Evolutionary conservation across 2,888 invertebrate species (phyloP).

Genomic region (Amiota mariae): DNA sequence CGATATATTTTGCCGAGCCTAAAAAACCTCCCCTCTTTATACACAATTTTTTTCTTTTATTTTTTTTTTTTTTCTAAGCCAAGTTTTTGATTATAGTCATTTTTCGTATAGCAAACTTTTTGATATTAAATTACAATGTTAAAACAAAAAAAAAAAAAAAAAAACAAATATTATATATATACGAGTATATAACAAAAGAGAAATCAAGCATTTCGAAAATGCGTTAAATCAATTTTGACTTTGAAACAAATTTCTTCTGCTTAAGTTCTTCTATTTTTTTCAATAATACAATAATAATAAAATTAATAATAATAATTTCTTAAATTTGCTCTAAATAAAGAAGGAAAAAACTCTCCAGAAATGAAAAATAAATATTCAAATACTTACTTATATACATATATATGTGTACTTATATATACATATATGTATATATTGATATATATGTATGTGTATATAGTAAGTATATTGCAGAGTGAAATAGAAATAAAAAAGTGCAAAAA

Average conservation of each 20-base stretch:
- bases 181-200: background rate
- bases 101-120: conserved; percentile 15
- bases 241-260: conserved; percentile 66
- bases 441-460: conserved; percentile 43
- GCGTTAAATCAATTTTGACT: conserved; percentile 37
- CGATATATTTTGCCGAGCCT: too few relatives aligned
- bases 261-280: conserved; percentile 48
- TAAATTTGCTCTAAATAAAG: background rate
- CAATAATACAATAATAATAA: too few relatives aligned
- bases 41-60: background rate
- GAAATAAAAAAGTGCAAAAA: conserved; percentile 35
- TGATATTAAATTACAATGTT: background rate
- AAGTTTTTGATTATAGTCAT: background rate
- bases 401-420: conserved; percentile 41
- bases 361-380: conserved; percentile 51
- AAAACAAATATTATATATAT: background rate
- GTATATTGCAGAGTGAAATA: background rate
- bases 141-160: conserved; percentile 26
- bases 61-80: background rate
- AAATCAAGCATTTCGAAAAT: conserved; percentile 8
- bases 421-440: conserved; percentile 31
- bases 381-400: conserved; percentile 64
- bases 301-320: conserved; percentile 43
- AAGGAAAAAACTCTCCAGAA: conserved; percentile 23
- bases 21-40: background rate